Evolutionary conservation across 2,113 vertebrate species (phyloP).

Genomic region (Recurvirostra avosetta): DNA sequence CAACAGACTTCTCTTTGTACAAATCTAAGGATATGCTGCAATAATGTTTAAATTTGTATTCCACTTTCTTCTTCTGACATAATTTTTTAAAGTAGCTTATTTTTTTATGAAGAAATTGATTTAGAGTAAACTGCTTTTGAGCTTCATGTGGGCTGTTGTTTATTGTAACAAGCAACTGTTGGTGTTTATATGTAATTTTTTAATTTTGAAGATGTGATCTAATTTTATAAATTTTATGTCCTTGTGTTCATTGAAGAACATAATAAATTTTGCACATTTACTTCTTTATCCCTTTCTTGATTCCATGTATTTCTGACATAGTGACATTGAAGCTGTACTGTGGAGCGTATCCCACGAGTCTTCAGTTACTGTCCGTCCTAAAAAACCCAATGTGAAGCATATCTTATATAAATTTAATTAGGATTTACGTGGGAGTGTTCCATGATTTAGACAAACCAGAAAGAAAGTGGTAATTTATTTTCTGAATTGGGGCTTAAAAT

Average conservation of each 20-base stretch:
- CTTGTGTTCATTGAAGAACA: neutral
- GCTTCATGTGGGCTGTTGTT: neutral
- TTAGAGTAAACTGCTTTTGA: neutral
- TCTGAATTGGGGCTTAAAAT: neutral
- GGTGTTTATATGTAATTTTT: neutral
- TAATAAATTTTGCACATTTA: constrained; percentile 42
- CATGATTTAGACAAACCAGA: neutral
- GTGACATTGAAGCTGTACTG: neutral
- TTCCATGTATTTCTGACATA: neutral
- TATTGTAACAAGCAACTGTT: neutral
- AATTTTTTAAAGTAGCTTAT: neutral
- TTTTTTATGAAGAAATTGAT: neutral
- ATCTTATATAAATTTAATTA: neutral
- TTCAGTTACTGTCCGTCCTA: neutral
- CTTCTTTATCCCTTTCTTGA: neutral
- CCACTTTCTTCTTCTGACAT: neutral
- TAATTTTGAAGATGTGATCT: neutral
- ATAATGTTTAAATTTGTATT: neutral
- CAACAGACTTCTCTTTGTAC: neutral
- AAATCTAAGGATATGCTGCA: neutral
- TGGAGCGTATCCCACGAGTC: neutral
- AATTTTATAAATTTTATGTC: neutral
- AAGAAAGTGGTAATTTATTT: neutral
- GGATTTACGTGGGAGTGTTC: neutral
- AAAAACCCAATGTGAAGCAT: neutral